phyloP scores from a whole-genome alignment of 2,797 vertebrate genomes.

The Eutrigla gurnardus region DNA sequence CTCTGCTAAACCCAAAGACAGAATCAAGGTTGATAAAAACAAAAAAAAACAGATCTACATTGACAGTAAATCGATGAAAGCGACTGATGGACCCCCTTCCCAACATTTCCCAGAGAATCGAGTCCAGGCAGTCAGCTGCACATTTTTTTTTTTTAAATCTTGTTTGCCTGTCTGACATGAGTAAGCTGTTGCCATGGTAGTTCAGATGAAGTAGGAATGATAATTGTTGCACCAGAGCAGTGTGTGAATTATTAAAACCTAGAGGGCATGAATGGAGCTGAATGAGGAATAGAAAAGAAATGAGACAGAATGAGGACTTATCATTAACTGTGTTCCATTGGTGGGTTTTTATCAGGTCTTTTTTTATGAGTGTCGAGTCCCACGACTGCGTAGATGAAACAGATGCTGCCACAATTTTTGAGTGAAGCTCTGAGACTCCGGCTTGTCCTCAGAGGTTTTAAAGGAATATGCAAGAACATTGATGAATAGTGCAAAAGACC shows the following conservation, averaged over 20 bases:
- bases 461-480: constrained; percentile 56
- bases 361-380: constrained; percentile 31
- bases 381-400: constrained; percentile 26
- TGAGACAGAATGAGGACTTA: constrained; percentile 59
- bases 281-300: constrained; percentile 48
- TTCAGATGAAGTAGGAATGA: constrained; percentile 75
- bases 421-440: constrained; percentile 28
- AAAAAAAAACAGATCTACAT: neutral
- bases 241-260: constrained; percentile 77
- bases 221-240: constrained; percentile 67
- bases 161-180: constrained; percentile 26
- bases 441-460: constrained; percentile 47
- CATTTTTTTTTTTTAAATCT: constrained; percentile 25
- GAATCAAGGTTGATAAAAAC: constrained; percentile 5
- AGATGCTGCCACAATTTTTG: constrained; percentile 29
- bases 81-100: neutral
- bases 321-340: constrained; percentile 31
- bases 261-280: constrained; percentile 58
- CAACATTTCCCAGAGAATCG: constrained; percentile 8
- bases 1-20: neutral
- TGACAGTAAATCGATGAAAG: neutral
- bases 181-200: constrained; percentile 78
- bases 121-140: constrained; percentile 20
- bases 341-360: constrained; percentile 27
- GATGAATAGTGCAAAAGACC: constrained; percentile 64